Evolutionary conservation across 2,113 vertebrate genomes (phyloP).

Genomic region (Noctilio leporinus): DNA sequence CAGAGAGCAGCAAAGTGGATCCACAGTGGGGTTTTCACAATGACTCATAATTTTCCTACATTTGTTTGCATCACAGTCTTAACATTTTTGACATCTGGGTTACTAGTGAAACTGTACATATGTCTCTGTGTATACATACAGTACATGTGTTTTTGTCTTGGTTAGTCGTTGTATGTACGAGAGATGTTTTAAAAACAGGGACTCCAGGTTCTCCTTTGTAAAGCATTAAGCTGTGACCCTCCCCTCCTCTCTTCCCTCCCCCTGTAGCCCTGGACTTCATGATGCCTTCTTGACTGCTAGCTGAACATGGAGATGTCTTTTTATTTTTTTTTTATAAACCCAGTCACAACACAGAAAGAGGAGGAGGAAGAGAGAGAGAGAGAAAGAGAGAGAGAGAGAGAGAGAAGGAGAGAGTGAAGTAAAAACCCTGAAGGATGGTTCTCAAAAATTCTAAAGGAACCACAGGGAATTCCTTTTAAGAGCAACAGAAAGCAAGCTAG

Average conservation of each 20-base stretch:
- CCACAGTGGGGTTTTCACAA: neutral
- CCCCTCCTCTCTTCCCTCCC: constrained; percentile 90
- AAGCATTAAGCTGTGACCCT: constrained; percentile 96
- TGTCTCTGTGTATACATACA: neutral
- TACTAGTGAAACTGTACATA: constrained; percentile 34
- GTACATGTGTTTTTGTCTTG: neutral
- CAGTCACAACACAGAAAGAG: constrained; percentile 85
- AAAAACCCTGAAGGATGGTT: constrained; percentile 85
- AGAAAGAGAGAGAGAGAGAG: neutral
- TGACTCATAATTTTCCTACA: neutral
- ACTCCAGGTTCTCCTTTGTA: constrained; percentile 90
- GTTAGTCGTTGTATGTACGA: constrained; percentile 53
- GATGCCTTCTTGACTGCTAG: constrained; percentile 90
- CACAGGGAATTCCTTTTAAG: constrained; percentile 76
- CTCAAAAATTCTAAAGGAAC: constrained; percentile 79
- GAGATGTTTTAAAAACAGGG: constrained; percentile 71
- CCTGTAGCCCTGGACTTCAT: constrained; percentile 86
- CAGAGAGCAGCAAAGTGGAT: constrained; percentile 41
- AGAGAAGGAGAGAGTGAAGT: constrained; percentile 62
- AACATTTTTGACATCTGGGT: constrained; percentile 48
- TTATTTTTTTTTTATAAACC: constrained; percentile 82
- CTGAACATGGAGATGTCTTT: constrained; percentile 90
- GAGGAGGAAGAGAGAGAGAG: constrained; percentile 77
- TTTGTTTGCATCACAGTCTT: constrained; percentile 26
- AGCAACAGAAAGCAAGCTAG: constrained; percentile 75